Evolutionary conservation across 2,113 vertebrate species (phyloP), one percentile per base, ranked within the genome.

Genomic region (Morone saxatilis): DNA sequence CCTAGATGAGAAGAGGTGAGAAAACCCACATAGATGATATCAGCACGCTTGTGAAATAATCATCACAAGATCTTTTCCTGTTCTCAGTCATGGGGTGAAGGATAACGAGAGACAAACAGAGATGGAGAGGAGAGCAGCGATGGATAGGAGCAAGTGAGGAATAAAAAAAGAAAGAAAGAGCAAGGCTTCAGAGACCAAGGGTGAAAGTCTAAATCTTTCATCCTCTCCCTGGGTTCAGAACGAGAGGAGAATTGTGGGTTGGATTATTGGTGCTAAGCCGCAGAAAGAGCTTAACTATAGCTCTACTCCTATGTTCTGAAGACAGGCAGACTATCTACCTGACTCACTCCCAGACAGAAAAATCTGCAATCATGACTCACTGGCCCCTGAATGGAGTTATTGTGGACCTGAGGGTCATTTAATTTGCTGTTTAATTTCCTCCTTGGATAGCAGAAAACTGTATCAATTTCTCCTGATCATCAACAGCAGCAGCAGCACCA

Each of bases 191-290:
- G 86, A 93, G 91, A 92, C 87, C 83, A 90, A 81, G 92, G 91
- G 92, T 92, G 91, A 91, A 90, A 84, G 87, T 91, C 90, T 94
- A 93, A 93, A 91, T 94, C 91, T 92, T 93, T 94, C 89, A 93
- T 93, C 91, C 93, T 81, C 71, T 91, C 86, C 80, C 89, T 73
- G 88, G 91, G 91, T 93, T 93, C 89, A 89, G 90, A 83, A 89
- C 54, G 82, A 92, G 90, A 87, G 91, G 83, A 91, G 92, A 94
- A 92, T 89, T 90, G 90, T 88, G 87, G 90, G 89, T 86, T 84
- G 92, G 93, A 94, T 95, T 94, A 95, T 89, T 31, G 67, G 84
- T 71, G 71, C 88, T 93, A 93, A 93, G 91, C 90, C 69, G 54
- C 86, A 88, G 87, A 84, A 89, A 87, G 91, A 83, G 86, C 83